Percentiles rank a stretch among this genome's conserved stretches.
Evolutionary conservation across 2,888 invertebrate genomes (phyloP).

Genomic region (Tetanocera ferruginea): DNA sequence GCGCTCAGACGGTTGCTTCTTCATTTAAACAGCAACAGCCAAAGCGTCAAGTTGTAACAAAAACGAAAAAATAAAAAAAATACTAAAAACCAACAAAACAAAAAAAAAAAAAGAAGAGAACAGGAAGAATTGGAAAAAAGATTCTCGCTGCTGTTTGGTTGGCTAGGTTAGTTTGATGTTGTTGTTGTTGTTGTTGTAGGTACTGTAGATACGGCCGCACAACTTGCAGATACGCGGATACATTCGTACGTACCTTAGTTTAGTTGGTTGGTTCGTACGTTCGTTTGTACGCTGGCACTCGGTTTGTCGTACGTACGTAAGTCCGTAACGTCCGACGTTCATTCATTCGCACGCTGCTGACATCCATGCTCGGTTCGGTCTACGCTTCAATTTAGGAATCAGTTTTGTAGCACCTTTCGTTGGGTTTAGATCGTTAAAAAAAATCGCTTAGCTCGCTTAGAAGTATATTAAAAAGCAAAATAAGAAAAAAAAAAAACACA

Average conservation of each 20-base stretch:
- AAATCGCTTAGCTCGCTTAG: slow-evolving; percentile 28
- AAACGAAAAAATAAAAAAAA: neutral
- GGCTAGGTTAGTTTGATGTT: slow-evolving; percentile 17
- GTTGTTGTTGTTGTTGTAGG: slow-evolving; percentile 34
- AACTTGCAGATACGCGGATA: slow-evolving; percentile 13
- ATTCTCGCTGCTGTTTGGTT: slow-evolving; percentile 1
- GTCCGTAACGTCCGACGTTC: slow-evolving; percentile 2
- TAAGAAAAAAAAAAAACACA: slow-evolving; percentile 27
- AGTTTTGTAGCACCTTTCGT: slow-evolving; percentile 67
- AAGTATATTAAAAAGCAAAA: slow-evolving; percentile 36
- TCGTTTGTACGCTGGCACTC: slow-evolving; percentile 31
- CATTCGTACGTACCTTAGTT: slow-evolving; percentile 48
- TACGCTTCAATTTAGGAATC: slow-evolving; percentile 47
- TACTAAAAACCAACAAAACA: neutral
- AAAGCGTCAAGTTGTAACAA: slow-evolving; percentile 16
- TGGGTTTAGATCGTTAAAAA: slow-evolving; percentile 61
- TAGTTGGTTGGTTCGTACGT: slow-evolving; percentile 43
- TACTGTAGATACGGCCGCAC: slow-evolving; percentile 49
- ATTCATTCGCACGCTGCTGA: slow-evolving; percentile 24
- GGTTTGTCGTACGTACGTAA: slow-evolving; percentile 27
- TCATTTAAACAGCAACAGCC: slow-evolving; percentile 21
- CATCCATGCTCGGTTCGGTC: slow-evolving; percentile 23
- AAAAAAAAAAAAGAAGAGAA: slow-evolving; percentile 7
- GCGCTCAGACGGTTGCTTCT: too few relatives aligned
- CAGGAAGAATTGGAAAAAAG: slow-evolving; percentile 32